Base-by-base conservation (phyloP, 2,797 vertebrate species). In the Mallotus villosus region DNA sequence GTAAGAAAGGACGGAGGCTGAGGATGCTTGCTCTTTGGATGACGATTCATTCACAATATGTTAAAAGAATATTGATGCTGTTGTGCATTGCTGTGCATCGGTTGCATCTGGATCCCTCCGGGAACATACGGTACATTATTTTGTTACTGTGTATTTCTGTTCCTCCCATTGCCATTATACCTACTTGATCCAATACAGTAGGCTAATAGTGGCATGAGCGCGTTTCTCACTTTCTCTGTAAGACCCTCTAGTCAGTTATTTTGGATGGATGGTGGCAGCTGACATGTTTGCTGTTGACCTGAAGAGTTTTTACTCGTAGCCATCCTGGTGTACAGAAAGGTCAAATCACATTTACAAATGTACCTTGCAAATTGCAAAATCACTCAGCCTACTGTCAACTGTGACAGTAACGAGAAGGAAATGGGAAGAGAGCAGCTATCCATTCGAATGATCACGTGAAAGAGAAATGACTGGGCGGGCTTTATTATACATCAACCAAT, bases 401-500 rank as follows among this genome's bases (percentile, higher is more conserved):
- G 46, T 12, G 51, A 53, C 51, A 53, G 51, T 53, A 53, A 16
- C 16, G 51, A 16, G 51, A n/a, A 53, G 51, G 16, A 53, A 6
- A 53, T 17, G 51, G 4, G 37, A 9, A 41, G 1, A 53, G 19
- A 19, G 29, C 61, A 24, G 37, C 21, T 12, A 16, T 66, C 64
- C 21, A 16, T 49, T 25, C 41, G 22, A 32, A 41, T 0, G 29
- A 81, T 93, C 92, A 93, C 85, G 91, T 93, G 91, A 91, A 88
- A 16, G 24, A 74, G 74, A 86, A 85, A 85, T 88, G 90, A 82
- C 22, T 21, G 86, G 91, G 91, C 78, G 88, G 87, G 83, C 1
- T 7, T 2, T 7, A 6, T 0, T 1, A 9, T 3, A 0, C 14
- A 0, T 34, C 64, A 64, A 67, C 93, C 93, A 94, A 94, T 94